Conservation (phyloP, 2,797 vertebrate genomes). For the Dryobates pubescens region DNA sequence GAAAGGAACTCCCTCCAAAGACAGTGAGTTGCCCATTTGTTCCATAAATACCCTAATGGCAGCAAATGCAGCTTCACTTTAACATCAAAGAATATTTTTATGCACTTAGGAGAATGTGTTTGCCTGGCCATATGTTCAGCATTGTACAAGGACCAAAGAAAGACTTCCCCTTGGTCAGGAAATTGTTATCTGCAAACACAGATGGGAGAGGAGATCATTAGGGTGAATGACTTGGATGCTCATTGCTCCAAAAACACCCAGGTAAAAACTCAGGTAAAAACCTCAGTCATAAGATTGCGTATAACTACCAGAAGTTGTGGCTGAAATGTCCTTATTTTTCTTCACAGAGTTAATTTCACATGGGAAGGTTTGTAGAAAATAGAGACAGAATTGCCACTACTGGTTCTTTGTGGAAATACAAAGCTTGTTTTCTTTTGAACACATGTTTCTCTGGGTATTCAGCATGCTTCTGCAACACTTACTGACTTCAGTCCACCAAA, state of each 20-base stretch:
- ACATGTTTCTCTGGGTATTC: neutral
- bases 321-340: neutral
- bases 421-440: neutral
- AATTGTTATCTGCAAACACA: neutral
- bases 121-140: neutral
- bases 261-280: neutral
- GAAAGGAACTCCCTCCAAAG: neutral
- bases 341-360: neutral
- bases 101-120: neutral
- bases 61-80: neutral
- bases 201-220: neutral
- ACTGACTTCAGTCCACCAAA: neutral
- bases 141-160: neutral
- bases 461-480: neutral
- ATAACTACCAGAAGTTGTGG: neutral
- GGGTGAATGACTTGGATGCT: neutral
- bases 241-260: neutral
- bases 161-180: neutral
- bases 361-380: neutral
- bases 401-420: neutral
- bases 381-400: neutral
- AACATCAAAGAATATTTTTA: neutral
- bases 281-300: neutral
- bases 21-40: neutral
- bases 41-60: neutral